Conservation (phyloP, 2,888 invertebrate species). For the Synergus japonicus region DNA sequence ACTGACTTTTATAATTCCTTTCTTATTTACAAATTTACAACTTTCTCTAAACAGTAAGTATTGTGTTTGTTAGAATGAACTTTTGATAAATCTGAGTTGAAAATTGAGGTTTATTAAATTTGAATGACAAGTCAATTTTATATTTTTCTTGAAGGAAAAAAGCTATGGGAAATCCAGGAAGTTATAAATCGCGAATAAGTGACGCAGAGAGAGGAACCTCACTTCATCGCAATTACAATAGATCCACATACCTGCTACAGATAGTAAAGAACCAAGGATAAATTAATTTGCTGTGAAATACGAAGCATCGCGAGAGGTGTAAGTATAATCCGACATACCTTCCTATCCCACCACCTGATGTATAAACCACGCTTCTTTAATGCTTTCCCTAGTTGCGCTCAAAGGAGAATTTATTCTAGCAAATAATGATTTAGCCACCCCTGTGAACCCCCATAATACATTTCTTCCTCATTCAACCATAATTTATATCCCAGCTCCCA, state of each 20-base stretch:
- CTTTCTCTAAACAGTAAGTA: too few species aligned
- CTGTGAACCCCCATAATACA: slow-evolving; percentile 10
- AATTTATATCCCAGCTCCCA: not conserved
- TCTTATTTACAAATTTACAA: too few species aligned
- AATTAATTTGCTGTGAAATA: slow-evolving; percentile 51
- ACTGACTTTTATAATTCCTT: too few species aligned
- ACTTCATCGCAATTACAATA: slow-evolving; percentile 55
- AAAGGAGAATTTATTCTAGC: slow-evolving; percentile 28
- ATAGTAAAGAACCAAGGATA: slow-evolving; percentile 57
- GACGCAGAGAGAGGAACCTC: slow-evolving; percentile 27
- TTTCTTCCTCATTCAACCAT: slow-evolving; percentile 8
- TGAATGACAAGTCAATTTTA: slow-evolving; percentile 6
- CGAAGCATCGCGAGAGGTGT: slow-evolving; percentile 54
- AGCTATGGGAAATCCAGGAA: slow-evolving; percentile 12
- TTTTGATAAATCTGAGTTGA: not conserved
- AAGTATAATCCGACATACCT: slow-evolving; percentile 58
- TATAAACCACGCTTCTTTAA: slow-evolving; percentile 27
- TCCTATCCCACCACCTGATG: slow-evolving; percentile 53
- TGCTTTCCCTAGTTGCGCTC: slow-evolving; percentile 29
- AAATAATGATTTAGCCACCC: slow-evolving; percentile 36
- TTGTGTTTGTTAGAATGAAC: not conserved
- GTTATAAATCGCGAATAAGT: slow-evolving; percentile 30
- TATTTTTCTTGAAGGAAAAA: not conserved
- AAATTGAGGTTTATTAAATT: not conserved
- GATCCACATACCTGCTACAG: slow-evolving; percentile 52